Evolutionary conservation across 1,140 invertebrate species (phyloP), one percentile per base, ranked within the genome.

Genomic region (Caenorhabditis inopinata): DNA sequence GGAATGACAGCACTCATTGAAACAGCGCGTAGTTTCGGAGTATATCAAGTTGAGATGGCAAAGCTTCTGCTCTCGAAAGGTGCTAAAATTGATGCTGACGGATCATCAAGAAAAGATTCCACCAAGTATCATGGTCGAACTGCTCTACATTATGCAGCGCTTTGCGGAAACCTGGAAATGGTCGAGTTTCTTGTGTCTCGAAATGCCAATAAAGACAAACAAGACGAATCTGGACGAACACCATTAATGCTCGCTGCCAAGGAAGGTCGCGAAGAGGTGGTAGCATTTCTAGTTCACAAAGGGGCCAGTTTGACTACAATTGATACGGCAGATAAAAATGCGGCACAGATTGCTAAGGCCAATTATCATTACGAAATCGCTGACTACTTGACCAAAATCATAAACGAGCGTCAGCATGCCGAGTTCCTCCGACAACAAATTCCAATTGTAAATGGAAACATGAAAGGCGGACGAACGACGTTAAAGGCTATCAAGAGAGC

Each of bases 111-210:
- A n/a, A 23, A 16, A 12, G 47, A 45, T 68, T 68, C 77, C 7
- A 47, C 35, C 4, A 49, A 23, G 25, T 79, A 49, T 53, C 7
- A 42, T 6, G 78, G 78, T n/a, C 76, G 78, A 21, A 48, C 78
- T 0, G 78, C 78, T 5, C 45, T 79, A n/a, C 78, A 79, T 21
- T 79, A 79, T 25, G 78, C 78, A n/a, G 78, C 78, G 5, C 16
- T 46, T 0, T 16, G 7, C 2, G 48, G 38, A n/a, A 79, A 79
- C 48, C 4, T 49, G 0, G 18, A 47, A 23, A 79, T 74, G 73
- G 42, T 79, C 1, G 12, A 45, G 6, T 74, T 74, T 27, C 46
- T 79, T 3, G 51, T 79, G 16, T 27, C 6, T 14, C 23, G 25
- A n/a, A 27, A 38, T 6, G 18, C 51, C 1, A 79, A 79, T 35